Conservation (phyloP, 2,888 invertebrate genomes). For the Ecliptopera silaceata region DNA sequence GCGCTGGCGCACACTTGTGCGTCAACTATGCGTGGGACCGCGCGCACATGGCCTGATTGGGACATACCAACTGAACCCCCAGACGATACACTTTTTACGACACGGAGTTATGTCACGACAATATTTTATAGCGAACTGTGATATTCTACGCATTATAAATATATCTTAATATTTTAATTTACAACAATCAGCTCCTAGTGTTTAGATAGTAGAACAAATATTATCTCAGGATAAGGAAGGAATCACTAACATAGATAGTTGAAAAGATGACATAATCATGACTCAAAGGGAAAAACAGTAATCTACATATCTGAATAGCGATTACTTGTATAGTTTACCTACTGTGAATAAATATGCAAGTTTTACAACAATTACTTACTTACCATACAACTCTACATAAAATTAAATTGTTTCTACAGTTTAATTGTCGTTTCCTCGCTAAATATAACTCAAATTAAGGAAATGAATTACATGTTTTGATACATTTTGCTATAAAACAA, state of each 20-base stretch:
- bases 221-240: slow-evolving; percentile 28
- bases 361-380: background rate
- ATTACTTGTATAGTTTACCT: background rate
- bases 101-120: slow-evolving; percentile 59
- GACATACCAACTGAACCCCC: slow-evolving; percentile 78
- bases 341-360: too few relatives aligned
- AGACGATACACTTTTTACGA: slow-evolving; percentile 79
- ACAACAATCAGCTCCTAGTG: slow-evolving; percentile 22
- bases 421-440: slow-evolving; percentile 3
- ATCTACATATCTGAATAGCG: slow-evolving; percentile 8
- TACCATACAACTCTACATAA: background rate
- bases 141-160: slow-evolving; percentile 17
- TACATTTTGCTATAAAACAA: slow-evolving; percentile 1
- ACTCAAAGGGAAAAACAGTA: slow-evolving; percentile 19
- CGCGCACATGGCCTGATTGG: slow-evolving; percentile 81
- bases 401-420: background rate
- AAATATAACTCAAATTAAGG: slow-evolving; percentile 4
- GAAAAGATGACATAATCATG: slow-evolving; percentile 23
- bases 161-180: slow-evolving; percentile 21
- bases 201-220: slow-evolving; percentile 21
- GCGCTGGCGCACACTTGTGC: slow-evolving; percentile 79
- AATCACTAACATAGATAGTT: slow-evolving; percentile 19
- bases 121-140: slow-evolving; percentile 42
- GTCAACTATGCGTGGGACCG: slow-evolving; percentile 79
- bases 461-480: slow-evolving; percentile 3